A percentile compares a stretch with the other conserved stretches of the same genome.
Evolutionary conservation across 2,113 vertebrate species (phyloP).

Genomic region (Atlantisia rogersi): DNA sequence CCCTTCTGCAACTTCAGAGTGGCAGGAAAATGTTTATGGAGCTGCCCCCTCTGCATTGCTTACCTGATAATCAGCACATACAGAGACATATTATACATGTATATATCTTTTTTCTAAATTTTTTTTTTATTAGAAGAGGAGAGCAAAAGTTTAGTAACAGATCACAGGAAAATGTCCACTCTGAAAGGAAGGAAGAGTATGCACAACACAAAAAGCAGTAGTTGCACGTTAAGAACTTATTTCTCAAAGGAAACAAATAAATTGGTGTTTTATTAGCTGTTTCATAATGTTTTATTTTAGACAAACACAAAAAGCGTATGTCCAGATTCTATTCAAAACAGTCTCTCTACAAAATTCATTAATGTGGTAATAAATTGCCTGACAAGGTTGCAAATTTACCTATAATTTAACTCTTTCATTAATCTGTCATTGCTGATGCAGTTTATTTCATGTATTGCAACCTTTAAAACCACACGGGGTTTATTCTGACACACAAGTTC

Average conservation of each 20-base stretch:
- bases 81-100: no score
- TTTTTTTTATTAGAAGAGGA: slow-evolving; percentile 33
- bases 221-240: slow-evolving; percentile 45
- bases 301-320: slow-evolving; percentile 76
- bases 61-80: neutral
- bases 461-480: slow-evolving; percentile 65
- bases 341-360: slow-evolving; percentile 71
- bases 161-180: slow-evolving; percentile 25
- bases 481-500: slow-evolving; percentile 47
- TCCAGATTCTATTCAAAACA: slow-evolving; percentile 72
- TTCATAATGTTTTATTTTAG: slow-evolving; percentile 80
- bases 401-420: slow-evolving; percentile 67
- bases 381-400: slow-evolving; percentile 71
- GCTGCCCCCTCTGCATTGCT: neutral
- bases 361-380: slow-evolving; percentile 67
- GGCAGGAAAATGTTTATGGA: neutral
- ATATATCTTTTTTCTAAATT: neutral
- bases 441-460: slow-evolving; percentile 65
- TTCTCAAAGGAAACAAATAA: slow-evolving; percentile 75
- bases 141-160: slow-evolving; percentile 18
- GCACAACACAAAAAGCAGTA: slow-evolving; percentile 65
- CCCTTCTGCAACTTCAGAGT: neutral
- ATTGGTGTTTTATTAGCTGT: slow-evolving; percentile 79
- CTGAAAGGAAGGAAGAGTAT: slow-evolving; percentile 61
- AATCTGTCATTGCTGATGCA: slow-evolving; percentile 69